Base-by-base conservation (phyloP, 2,797 vertebrate genomes). In the Haliaeetus vocifer region DNA sequence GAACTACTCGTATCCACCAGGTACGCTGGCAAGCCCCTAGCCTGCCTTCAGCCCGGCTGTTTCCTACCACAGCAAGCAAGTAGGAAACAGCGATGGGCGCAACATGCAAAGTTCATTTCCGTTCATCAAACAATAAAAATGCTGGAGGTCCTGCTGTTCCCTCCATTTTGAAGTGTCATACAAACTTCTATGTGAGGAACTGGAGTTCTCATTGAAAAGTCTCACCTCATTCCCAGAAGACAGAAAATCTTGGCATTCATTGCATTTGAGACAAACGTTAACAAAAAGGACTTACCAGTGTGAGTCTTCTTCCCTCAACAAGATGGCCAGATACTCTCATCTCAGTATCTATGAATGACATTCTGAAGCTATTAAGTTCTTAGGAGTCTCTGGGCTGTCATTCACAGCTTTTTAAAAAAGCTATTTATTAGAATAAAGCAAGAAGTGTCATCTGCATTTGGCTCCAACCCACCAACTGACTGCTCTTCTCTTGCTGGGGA, bases 51-150 rank as follows among this genome's bases (percentile, higher is more conserved):
- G 73, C 55, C 58, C 5, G 0, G 45, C 58, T 13, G 17, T 10
- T 47, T 68, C 38, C 40, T 61, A 63, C 47, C 90, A 66, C 55
- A 73, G 63, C 49, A 52, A 65, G 31, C 37, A 45, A 75, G 58
- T 0, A 65, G 59, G 33, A 52, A 71, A 61, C 20, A 45, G 52
- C 4, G 17, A 44, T 3, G 23, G 71, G 25, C 0, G 0, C 13
- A 56, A 16, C 1, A 10, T 40, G 28, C 17, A 31, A n/a, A 70
- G 21, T 50, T 58, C 3, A 2, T 15, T 80, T 35, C 55, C 4
- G 0, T 63, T 86, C 22, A 50, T 75, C 31, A 56, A 49, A 79
- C 91, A 80, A 22, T 18, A 45, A 37, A 77, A 77, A 45, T 59
- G 16, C 31, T 9, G 12, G 17, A 80, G 52, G n/a, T 80, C 25